Conservation (phyloP, 2,797 vertebrate species). For the Xyrichtys novacula region DNA sequence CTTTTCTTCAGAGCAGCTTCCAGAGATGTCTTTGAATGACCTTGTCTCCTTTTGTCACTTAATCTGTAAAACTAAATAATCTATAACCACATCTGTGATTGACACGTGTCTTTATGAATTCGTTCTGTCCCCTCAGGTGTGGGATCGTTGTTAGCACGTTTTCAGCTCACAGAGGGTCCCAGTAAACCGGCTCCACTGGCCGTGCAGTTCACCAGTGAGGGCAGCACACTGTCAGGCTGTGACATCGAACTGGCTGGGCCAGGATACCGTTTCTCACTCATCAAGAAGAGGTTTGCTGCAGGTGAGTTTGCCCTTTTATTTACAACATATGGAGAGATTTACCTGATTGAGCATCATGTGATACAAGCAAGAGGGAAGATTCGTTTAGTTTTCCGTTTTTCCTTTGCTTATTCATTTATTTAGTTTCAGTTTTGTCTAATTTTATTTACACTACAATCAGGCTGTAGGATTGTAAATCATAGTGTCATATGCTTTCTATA, state of each 20-base stretch:
- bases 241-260: constrained; percentile 96
- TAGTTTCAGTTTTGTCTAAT: no score
- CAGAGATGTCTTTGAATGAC: background rate
- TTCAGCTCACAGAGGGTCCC: constrained; percentile 93
- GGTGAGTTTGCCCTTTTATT: constrained; percentile 79
- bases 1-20: background rate
- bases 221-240: constrained; percentile 94
- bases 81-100: background rate
- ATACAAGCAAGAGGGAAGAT: no score
- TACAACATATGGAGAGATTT: no score
- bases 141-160: constrained; percentile 94
- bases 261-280: constrained; percentile 97
- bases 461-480: background rate
- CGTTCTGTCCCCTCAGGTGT: constrained; percentile 84
- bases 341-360: no score
- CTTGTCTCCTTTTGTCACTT: background rate
- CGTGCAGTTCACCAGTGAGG: constrained; percentile 98
- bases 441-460: background rate
- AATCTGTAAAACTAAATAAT: background rate
- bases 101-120: background rate
- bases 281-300: constrained; percentile 99
- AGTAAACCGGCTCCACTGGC: constrained; percentile 94
- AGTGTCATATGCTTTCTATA: background rate
- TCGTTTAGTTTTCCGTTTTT: no score
- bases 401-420: no score